phyloP scores from a whole-genome alignment of 2,113 vertebrate genomes.

The Cephalopterus ornatus region DNA sequence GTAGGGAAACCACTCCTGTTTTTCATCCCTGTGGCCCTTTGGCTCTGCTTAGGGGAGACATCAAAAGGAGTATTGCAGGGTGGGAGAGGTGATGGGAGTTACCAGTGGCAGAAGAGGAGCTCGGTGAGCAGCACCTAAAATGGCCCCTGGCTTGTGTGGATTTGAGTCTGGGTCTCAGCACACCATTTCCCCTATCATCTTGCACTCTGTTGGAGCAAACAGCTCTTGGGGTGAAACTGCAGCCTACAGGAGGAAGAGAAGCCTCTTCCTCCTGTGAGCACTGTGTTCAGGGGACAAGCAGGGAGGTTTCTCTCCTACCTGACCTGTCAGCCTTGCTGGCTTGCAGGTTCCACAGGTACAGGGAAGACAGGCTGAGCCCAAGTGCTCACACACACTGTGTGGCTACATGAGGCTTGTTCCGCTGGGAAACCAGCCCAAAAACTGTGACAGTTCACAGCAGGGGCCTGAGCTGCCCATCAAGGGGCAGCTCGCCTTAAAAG shows the following conservation, averaged over 20 bases:
- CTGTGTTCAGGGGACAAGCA: background rate
- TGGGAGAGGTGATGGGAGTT: background rate
- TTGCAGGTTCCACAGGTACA: background rate
- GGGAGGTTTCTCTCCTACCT: rapidly evolving
- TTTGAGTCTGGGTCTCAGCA: background rate
- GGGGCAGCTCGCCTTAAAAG: background rate
- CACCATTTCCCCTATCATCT: rapidly evolving
- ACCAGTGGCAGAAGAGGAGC: background rate
- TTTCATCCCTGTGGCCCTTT: background rate
- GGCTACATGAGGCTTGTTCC: background rate
- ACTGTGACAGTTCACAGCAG: background rate
- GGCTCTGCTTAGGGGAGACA: background rate
- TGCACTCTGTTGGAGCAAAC: background rate
- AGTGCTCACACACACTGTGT: background rate
- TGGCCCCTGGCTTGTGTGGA: background rate
- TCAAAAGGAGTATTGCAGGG: background rate
- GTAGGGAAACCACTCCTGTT: background rate
- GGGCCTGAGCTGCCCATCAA: background rate
- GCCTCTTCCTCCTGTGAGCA: background rate
- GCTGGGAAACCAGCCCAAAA: slow-evolving; percentile 1
- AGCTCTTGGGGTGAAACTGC: background rate
- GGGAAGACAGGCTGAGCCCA: background rate
- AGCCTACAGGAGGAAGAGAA: background rate
- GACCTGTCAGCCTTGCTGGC: rapidly evolving
- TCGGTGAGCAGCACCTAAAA: background rate